phyloP scores from a whole-genome alignment of 2,888 invertebrate genomes.

The Dryobota labecula region DNA sequence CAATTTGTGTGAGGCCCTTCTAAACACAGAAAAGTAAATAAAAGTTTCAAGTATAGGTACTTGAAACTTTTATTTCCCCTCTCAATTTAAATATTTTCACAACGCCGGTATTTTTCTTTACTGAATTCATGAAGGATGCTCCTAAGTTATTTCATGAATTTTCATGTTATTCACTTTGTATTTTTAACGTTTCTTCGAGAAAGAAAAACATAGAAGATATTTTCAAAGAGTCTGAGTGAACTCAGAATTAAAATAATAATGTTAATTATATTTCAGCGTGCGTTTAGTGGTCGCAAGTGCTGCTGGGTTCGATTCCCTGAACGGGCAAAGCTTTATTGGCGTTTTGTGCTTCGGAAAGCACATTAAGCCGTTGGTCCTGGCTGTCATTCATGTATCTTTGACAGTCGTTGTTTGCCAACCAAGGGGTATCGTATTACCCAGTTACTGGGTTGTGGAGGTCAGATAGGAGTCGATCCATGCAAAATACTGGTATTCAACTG shows the following conservation, averaged over 20 bases:
- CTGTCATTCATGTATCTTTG: too few relatives aligned
- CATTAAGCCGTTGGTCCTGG: too few relatives aligned
- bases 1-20: conserved; percentile 4
- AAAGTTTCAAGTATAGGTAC: conserved; percentile 7
- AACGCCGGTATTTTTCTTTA: conserved; percentile 2
- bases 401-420: too few relatives aligned
- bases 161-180: conserved; percentile 12
- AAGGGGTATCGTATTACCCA: too few relatives aligned
- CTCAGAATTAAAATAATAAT: not conserved
- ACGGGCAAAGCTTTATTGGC: not conserved
- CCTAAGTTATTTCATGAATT: conserved; percentile 30
- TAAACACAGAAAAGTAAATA: conserved; percentile 1
- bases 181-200: not conserved
- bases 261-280: not conserved
- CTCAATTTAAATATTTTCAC: conserved; percentile 18
- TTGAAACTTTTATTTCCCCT: too few relatives aligned
- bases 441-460: too few relatives aligned
- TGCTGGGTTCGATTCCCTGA: not conserved
- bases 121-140: conserved; percentile 18
- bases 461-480: too few relatives aligned
- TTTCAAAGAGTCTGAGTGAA: not conserved
- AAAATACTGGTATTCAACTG: too few relatives aligned
- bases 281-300: not conserved
- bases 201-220: not conserved
- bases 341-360: too few relatives aligned